A percentile compares a stretch with the other conserved stretches of the same genome.
These are phyloP conservation scores for Megastigmus dorsalis DNA, from an alignment of 2,888 invertebrate species.

Conservation along the genomic window DNA sequence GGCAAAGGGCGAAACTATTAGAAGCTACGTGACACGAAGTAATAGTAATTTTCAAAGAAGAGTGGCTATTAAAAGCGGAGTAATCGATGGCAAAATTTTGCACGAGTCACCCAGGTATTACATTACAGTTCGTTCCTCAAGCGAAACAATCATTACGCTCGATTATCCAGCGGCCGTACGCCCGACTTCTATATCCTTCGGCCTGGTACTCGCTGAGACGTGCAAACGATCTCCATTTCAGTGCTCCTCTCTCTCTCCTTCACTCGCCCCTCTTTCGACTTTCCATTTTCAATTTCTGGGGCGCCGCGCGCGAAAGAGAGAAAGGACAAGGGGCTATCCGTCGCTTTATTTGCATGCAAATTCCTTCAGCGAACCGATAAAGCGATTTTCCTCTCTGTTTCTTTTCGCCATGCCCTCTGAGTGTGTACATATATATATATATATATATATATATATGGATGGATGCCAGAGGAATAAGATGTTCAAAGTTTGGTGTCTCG, in stretches of 20 bases:
- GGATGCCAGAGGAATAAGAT: too few species aligned
- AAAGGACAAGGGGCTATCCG: background rate
- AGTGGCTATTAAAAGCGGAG: too few species aligned
- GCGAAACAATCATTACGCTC: slow-evolving; percentile 30
- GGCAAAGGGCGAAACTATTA: too few species aligned
- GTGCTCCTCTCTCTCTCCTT: background rate
- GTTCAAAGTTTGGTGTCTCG: too few species aligned
- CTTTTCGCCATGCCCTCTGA: too few species aligned
- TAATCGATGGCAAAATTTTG: too few species aligned
- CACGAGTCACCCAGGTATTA: too few species aligned
- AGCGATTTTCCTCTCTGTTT: slow-evolving; percentile 32
- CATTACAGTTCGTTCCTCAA: too few species aligned
- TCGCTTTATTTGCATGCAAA: slow-evolving; percentile 44
- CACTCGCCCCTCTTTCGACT: background rate
- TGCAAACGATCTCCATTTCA: slow-evolving; percentile 31
- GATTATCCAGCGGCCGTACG: slow-evolving; percentile 20
- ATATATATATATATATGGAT: too few species aligned
- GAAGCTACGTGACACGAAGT: too few species aligned
- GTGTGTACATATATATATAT: too few species aligned
- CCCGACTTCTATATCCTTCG: background rate
- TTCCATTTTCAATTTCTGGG: slow-evolving; percentile 41
- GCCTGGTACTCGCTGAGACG: background rate
- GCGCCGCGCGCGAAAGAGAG: background rate
- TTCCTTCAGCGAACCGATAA: slow-evolving; percentile 19
- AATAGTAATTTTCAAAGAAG: too few species aligned